Conservation (phyloP, 1,140 invertebrate genomes). For the Mercenaria mercenaria region DNA sequence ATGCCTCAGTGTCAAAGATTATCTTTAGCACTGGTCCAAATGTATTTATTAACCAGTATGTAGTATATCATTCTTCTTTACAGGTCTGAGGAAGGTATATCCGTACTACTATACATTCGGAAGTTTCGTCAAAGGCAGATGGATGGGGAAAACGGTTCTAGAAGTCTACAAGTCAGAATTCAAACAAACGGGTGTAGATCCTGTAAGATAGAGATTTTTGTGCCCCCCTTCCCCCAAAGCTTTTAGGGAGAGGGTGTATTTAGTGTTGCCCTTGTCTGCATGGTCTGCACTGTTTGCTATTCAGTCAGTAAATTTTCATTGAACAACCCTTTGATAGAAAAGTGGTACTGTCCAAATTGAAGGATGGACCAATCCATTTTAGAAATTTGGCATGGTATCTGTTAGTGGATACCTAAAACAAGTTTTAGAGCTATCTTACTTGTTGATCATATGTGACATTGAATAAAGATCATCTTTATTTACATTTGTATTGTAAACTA, state of each 20-base stretch:
- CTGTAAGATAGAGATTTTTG: too few relatives aligned
- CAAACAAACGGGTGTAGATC: slow-evolving; percentile 83
- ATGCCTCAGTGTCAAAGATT: too few relatives aligned
- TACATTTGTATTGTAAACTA: too few relatives aligned
- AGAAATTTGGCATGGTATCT: background rate
- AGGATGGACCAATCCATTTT: too few relatives aligned
- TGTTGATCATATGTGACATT: too few relatives aligned
- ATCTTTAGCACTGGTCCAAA: too few relatives aligned
- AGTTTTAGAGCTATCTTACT: background rate
- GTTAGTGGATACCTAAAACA: background rate
- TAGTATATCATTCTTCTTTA: slow-evolving; percentile 21
- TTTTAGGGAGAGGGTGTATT: background rate
- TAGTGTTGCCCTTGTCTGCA: background rate
- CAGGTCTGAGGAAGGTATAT: slow-evolving; percentile 98
- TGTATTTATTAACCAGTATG: too few relatives aligned
- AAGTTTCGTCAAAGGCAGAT: slow-evolving; percentile 98
- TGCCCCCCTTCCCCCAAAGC: background rate
- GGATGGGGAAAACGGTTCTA: slow-evolving; percentile 97
- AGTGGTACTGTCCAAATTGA: too few relatives aligned
- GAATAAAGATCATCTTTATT: too few relatives aligned
- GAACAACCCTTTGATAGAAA: too few relatives aligned
- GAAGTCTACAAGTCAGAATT: slow-evolving; percentile 98
- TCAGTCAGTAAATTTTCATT: too few relatives aligned
- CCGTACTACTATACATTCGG: slow-evolving; percentile 99
- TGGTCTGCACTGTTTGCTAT: too few relatives aligned